These are phyloP conservation scores for Patella ulyssiponensis DNA, from an alignment of 2,888 invertebrate genomes.

Conservation along the genomic window DNA sequence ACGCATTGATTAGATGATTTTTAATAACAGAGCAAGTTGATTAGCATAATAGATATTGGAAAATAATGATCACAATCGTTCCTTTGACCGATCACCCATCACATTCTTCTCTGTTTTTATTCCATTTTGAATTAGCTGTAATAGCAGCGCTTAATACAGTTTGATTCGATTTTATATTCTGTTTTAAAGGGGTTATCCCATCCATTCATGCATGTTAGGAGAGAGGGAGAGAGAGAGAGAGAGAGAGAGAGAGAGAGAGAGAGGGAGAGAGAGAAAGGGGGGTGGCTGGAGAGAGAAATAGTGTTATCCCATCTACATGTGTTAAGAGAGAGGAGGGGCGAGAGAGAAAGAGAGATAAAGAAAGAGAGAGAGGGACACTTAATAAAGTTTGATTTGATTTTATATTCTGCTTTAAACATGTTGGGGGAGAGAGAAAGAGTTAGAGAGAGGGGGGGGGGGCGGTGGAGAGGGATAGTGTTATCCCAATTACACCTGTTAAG, in stretches of 20 bases:
- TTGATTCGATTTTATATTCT: background rate
- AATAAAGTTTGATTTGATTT: too few relatives aligned
- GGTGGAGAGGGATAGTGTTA: background rate
- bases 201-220: background rate
- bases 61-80: background rate
- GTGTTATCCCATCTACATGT: background rate
- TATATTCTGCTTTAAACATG: too few relatives aligned
- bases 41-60: too few relatives aligned
- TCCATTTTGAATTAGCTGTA: background rate
- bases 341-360: too few relatives aligned
- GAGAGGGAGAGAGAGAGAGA: slow-evolving; percentile 15
- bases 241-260: slow-evolving; percentile 19
- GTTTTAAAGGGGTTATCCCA: background rate
- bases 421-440: too few relatives aligned
- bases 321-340: slow-evolving; percentile 1
- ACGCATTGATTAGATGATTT: too few relatives aligned
- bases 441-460: slow-evolving; percentile 3
- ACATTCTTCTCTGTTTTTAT: slow-evolving; percentile 12
- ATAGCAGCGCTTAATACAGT: too few relatives aligned
- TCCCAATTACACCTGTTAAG: background rate
- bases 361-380: too few relatives aligned
- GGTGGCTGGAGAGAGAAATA: background rate
- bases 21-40: too few relatives aligned
- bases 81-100: slow-evolving; percentile 4
- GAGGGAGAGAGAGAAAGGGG: slow-evolving; percentile 14